Evolutionary conservation across 2,113 vertebrate species (phyloP).

Genomic region (Raphicerus campestris): DNA sequence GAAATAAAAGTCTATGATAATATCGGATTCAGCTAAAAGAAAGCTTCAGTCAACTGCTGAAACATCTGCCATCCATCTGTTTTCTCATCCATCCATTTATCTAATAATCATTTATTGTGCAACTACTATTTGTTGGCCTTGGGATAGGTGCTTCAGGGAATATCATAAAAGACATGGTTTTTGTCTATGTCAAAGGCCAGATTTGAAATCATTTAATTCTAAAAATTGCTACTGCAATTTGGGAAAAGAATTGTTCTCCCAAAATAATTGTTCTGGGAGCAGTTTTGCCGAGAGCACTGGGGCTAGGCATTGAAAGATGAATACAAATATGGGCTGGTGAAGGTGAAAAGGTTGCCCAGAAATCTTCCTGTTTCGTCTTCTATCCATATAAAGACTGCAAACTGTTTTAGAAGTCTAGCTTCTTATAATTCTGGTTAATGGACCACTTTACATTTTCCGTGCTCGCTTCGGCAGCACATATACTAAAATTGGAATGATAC

Average conservation of each 20-base stretch:
- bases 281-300: neutral
- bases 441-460: neutral
- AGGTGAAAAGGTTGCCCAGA: neutral
- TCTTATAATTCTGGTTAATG: neutral
- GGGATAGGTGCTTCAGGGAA: neutral
- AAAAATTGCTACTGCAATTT: neutral
- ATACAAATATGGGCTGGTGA: neutral
- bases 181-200: neutral
- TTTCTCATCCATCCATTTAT: neutral
- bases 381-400: neutral
- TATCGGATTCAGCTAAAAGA: neutral
- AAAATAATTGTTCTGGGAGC: neutral
- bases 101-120: neutral
- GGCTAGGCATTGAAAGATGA: neutral
- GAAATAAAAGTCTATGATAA: neutral
- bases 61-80: neutral
- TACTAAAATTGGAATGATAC: too few species aligned
- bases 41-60: neutral
- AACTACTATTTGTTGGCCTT: neutral
- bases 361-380: neutral
- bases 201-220: neutral
- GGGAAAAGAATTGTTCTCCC: neutral
- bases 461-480: too few species aligned
- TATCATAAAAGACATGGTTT: neutral
- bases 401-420: neutral